Base-by-base conservation (phyloP, 2,113 vertebrate genomes). In the Condylura cristata region DNA sequence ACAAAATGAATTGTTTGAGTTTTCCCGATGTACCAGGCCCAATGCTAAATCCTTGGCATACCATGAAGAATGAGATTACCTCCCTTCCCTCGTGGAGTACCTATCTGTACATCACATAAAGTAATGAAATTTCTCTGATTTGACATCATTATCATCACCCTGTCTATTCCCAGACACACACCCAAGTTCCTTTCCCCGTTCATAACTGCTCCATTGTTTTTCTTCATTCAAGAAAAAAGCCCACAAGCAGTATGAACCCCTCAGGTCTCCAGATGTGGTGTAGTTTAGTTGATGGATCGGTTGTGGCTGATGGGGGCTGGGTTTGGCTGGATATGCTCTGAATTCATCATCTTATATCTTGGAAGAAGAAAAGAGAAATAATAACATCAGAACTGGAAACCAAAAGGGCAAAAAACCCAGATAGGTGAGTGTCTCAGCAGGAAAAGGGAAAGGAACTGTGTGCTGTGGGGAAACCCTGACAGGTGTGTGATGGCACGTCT, bases 281-380 rank as follows among this genome's bases (percentile, higher is more conserved):
- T 41, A 61, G 86, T 70, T 93, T 66, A 61, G 46, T 18, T 96
- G 92, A 96, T 78, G 76, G 70, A 90, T 91, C 76, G 66, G 61
- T 96, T 96, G 87, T 94, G 70, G 17, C 48, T 87, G 48, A 44
- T 56, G 26, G 53, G 32, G 48, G 63, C 51, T 74, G 71, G 61
- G 86, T 61, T 91, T 74, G 89, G 53, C 63, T 93, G 58, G 32
- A 48, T 65, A 41, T 65, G 28, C 44, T 84, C 63, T 26, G 80
- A 93, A 86, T 87, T 61, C 60, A 56, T 68, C 63, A 46, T 65
- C 71, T 89, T 56, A 20, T 75, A 44, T 86, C 56, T 89, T 93
- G 87, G 89, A 93, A 76, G 72, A 95, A 94, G 37, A 92, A 86
- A 89, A 83, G 60, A 93, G 60, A 91, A 79, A 39, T 74, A 83